Percentiles rank a stretch among this genome's conserved stretches.
Evolutionary conservation across 2,888 invertebrate species (phyloP).

Genomic region (Mythimna pallens): DNA sequence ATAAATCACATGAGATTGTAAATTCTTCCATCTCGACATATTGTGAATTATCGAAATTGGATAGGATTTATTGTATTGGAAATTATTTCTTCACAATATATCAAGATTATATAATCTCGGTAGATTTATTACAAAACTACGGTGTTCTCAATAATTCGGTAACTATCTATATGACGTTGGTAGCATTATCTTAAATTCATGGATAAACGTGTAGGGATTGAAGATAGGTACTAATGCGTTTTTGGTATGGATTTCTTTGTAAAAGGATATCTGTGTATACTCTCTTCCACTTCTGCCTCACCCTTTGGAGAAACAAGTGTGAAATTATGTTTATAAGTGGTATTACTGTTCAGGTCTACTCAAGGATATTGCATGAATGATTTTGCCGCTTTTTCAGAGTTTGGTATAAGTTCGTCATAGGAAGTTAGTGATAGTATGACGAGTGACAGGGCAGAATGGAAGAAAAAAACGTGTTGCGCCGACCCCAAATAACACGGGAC

Average conservation of each 20-base stretch:
- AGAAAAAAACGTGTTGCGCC: too few species aligned
- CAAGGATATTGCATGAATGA: background rate
- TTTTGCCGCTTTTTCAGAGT: background rate
- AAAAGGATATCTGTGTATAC: background rate
- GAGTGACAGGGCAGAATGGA: too few species aligned
- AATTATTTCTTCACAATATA: constrained; percentile 1
- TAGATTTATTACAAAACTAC: background rate
- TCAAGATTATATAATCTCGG: background rate
- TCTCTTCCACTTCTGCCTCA: too few species aligned
- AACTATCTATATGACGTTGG: background rate
- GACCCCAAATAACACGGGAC: too few species aligned
- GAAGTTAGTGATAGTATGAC: too few species aligned
- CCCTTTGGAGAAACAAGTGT: background rate
- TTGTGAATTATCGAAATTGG: background rate
- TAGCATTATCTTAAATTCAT: background rate
- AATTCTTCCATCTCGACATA: background rate
- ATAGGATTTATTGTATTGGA: background rate
- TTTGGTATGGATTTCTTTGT: background rate
- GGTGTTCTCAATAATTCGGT: background rate
- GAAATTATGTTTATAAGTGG: background rate
- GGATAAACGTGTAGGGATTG: background rate
- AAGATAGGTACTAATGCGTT: background rate
- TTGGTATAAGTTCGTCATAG: too few species aligned
- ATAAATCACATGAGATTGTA: too few species aligned
- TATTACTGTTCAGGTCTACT: background rate